These are phyloP conservation scores for Sebastes hopkinsi DNA, from an alignment of 2,797 vertebrate genomes.

Conservation along the genomic window DNA sequence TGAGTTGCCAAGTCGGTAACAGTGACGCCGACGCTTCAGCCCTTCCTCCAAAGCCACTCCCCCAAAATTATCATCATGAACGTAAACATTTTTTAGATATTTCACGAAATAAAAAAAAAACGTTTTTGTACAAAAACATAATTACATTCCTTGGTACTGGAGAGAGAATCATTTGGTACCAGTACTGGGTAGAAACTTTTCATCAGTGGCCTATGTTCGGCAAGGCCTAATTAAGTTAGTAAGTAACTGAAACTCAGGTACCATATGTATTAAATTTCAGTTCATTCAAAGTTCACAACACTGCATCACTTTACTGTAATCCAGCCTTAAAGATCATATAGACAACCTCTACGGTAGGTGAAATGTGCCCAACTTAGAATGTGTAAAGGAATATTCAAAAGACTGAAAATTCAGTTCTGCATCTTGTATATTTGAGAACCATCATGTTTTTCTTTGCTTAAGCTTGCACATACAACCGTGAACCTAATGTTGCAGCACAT, in stretches of 20 bases:
- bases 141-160: neutral
- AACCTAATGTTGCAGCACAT: neutral
- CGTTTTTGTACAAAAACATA: neutral
- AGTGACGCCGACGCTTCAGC: fast-evolving
- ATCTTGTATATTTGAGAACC: neutral
- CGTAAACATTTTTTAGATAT: neutral
- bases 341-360: neutral
- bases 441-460: neutral
- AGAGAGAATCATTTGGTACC: neutral
- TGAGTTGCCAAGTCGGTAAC: no score
- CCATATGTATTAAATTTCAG: neutral
- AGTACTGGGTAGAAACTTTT: neutral
- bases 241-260: neutral
- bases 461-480: neutral
- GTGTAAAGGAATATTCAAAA: neutral
- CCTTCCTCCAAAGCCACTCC: no score
- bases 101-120: neutral
- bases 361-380: neutral
- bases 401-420: neutral
- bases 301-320: neutral
- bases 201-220: neutral
- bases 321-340: neutral
- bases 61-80: no score
- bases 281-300: neutral
- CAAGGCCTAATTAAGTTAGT: neutral